These are phyloP conservation scores for Serilophus lunatus DNA, from an alignment of 2,113 vertebrate species.

Conservation along the genomic window DNA sequence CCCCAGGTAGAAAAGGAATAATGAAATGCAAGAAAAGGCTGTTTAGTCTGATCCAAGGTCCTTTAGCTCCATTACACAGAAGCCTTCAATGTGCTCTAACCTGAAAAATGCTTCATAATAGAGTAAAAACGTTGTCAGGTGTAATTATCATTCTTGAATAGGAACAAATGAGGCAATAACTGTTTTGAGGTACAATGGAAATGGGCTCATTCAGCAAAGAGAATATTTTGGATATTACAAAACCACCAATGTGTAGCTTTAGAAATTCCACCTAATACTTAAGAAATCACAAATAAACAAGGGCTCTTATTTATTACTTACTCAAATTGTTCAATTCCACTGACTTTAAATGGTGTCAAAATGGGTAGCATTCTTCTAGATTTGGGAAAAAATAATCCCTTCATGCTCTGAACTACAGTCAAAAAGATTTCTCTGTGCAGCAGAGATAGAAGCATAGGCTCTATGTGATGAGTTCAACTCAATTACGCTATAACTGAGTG, in stretches of 20 bases:
- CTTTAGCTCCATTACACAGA: not conserved
- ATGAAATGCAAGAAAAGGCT: not conserved
- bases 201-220: not conserved
- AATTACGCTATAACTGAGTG: slow-evolving; percentile 26
- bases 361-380: not conserved
- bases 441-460: not conserved
- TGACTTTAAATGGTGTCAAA: not conserved
- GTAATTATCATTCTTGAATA: slow-evolving; percentile 13
- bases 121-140: not conserved
- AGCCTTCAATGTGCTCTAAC: not conserved
- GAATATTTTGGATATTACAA: not conserved
- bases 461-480: slow-evolving; percentile 18
- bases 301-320: not conserved
- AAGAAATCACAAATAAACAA: slow-evolving; percentile 39
- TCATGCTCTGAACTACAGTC: not conserved
- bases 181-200: not conserved
- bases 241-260: not conserved
- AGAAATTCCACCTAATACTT: not conserved
- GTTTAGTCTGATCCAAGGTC: not conserved
- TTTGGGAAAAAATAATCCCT: not conserved
- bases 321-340: not conserved
- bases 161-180: not conserved
- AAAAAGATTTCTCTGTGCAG: not conserved
- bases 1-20: not conserved
- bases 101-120: not conserved